Percentiles rank a stretch among this genome's conserved stretches.
phyloP scores from a whole-genome alignment of 1,140 invertebrate genomes.

The Armadillidium nasatum region DNA sequence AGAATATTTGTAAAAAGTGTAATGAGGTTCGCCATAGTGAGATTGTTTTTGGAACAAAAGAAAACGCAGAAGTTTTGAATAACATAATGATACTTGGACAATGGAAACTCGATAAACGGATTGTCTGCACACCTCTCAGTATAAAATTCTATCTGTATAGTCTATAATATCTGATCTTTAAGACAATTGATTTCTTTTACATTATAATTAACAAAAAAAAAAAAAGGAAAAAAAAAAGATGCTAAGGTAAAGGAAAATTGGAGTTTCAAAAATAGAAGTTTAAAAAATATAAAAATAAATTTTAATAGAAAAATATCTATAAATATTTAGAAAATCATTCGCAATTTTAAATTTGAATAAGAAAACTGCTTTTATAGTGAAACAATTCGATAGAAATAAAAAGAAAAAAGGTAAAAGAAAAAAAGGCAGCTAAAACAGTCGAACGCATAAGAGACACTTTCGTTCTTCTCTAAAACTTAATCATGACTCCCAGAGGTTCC shows the following conservation, averaged over 20 bases:
- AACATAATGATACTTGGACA: neutral
- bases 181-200: neutral
- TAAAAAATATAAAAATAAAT: neutral
- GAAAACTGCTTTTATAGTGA: neutral
- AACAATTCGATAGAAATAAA: too few species aligned
- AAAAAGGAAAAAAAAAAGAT: neutral
- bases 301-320: too few species aligned
- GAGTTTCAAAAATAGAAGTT: neutral
- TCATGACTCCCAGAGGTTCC: neutral
- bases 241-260: neutral
- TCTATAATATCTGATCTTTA: neutral
- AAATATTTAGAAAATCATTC: neutral
- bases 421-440: neutral
- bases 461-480: neutral
- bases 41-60: neutral
- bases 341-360: neutral
- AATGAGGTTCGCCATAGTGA: neutral
- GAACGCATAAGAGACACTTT: conserved; percentile 1
- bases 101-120: neutral
- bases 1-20: conserved; percentile 2
- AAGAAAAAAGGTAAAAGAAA: too few species aligned
- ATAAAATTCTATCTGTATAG: neutral
- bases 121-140: neutral
- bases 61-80: neutral
- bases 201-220: conserved; percentile 7